Evolutionary conservation across 2,888 invertebrate genomes (phyloP).

Genomic region (Hirtodrosophila duncani): DNA sequence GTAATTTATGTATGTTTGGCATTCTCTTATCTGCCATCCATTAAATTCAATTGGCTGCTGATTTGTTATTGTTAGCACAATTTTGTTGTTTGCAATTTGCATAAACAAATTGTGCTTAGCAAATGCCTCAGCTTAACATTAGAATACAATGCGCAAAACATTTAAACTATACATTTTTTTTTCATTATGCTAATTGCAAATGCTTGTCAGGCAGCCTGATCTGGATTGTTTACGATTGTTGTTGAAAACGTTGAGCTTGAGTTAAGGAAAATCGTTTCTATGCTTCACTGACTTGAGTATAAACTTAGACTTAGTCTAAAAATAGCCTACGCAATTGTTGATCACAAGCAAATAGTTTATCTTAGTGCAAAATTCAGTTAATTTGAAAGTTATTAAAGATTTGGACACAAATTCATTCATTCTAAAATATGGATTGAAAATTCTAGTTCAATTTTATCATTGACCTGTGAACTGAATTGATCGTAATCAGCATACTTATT

Average conservation of each 20-base stretch:
- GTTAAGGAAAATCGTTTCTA: constrained; percentile 27
- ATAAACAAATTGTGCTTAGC: constrained; percentile 39
- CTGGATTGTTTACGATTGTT: constrained; percentile 41
- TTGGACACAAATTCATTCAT: too few relatives aligned
- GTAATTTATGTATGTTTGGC: constrained; percentile 31
- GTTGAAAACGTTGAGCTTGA: constrained; percentile 55
- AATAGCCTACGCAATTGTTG: too few relatives aligned
- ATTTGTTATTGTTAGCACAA: constrained; percentile 24
- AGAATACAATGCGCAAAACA: constrained; percentile 39
- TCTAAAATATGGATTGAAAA: too few relatives aligned
- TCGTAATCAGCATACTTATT: too few relatives aligned
- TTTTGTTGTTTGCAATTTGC: constrained; percentile 35
- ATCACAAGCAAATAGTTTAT: too few relatives aligned
- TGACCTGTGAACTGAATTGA: too few relatives aligned
- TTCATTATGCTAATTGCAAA: constrained; percentile 47
- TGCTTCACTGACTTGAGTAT: too few relatives aligned
- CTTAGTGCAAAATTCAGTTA: too few relatives aligned
- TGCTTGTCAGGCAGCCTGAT: too few relatives aligned
- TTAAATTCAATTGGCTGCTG: constrained; percentile 8
- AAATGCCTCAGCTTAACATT: constrained; percentile 27
- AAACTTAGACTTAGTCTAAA: too few relatives aligned
- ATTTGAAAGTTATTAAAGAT: too few relatives aligned
- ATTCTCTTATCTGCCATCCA: constrained; percentile 20
- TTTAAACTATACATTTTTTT: constrained; percentile 49
- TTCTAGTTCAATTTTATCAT: too few relatives aligned